phyloP scores from a whole-genome alignment of 2,113 vertebrate genomes.

The Machaerirhynchus nigripectus region DNA sequence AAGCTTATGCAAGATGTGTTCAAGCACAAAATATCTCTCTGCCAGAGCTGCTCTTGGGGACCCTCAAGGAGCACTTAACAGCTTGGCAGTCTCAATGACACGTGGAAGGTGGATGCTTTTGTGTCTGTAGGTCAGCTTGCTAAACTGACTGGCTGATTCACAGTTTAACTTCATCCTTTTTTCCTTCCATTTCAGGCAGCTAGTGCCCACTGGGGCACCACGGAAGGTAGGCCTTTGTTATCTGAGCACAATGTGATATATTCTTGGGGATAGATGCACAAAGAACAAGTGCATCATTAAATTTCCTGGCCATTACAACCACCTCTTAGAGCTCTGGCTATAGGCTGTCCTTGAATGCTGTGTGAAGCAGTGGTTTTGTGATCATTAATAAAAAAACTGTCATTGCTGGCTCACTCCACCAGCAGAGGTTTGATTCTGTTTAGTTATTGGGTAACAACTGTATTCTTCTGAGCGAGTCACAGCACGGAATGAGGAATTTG shows the following conservation, averaged over 20 bases:
- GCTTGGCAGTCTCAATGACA: background rate
- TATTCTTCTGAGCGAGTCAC: background rate
- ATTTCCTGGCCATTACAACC: background rate
- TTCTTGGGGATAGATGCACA: background rate
- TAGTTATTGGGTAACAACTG: background rate
- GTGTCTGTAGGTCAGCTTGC: background rate
- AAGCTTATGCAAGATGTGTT: background rate
- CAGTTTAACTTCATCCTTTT: constrained; percentile 39
- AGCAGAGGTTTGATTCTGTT: background rate
- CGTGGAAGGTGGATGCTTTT: background rate
- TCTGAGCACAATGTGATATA: background rate
- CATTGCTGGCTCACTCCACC: background rate
- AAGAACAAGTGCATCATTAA: constrained; percentile 17
- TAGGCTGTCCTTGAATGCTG: background rate
- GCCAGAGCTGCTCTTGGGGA: background rate
- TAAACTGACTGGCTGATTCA: background rate
- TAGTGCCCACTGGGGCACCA: constrained; percentile 32
- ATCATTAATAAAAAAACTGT: background rate
- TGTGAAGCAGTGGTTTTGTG: background rate
- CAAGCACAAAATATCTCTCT: background rate
- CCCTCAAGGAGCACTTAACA: background rate
- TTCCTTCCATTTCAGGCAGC: constrained; percentile 57
- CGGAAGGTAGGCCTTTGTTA: constrained; percentile 39
- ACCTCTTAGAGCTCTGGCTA: background rate
- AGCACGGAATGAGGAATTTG: background rate